Conservation (phyloP, 2,113 vertebrate species). For the Cyphomyrus plagiostoma region DNA sequence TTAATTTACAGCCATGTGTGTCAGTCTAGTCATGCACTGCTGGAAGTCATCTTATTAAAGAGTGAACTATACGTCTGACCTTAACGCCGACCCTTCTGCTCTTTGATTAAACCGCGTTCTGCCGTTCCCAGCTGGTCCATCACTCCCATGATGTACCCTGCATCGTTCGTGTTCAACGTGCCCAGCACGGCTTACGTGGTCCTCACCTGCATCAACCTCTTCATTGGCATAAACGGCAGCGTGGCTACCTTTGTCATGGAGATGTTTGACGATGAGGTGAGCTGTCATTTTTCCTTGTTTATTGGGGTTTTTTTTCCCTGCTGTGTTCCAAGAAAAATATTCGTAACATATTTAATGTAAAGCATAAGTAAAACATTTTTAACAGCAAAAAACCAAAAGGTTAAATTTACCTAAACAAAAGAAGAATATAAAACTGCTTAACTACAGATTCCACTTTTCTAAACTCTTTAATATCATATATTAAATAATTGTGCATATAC, state of each 20-base stretch:
- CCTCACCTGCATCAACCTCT: conserved; percentile 90
- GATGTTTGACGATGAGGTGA: conserved; percentile 79
- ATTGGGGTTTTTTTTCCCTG: neutral
- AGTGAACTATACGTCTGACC: neutral
- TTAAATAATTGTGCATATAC: neutral
- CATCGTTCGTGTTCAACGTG: conserved; percentile 90
- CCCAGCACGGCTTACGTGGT: conserved; percentile 96
- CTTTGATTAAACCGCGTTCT: neutral
- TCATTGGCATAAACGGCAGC: conserved; percentile 95
- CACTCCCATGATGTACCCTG: conserved; percentile 95
- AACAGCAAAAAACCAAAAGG: neutral
- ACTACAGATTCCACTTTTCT: neutral
- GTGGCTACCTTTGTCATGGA: conserved; percentile 94
- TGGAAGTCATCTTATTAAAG: neutral
- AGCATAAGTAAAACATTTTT: neutral
- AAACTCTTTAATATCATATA: neutral
- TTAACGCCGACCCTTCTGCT: neutral
- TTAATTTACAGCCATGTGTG: neutral
- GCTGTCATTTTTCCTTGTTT: conserved; percentile 31
- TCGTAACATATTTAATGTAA: neutral
- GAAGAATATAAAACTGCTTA: neutral
- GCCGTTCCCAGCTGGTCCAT: conserved; percentile 77
- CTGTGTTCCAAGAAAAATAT: neutral
- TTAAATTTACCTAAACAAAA: neutral
- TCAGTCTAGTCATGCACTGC: neutral